phyloP scores from a whole-genome alignment of 2,797 vertebrate species.

The Amphiprion clarkii region DNA sequence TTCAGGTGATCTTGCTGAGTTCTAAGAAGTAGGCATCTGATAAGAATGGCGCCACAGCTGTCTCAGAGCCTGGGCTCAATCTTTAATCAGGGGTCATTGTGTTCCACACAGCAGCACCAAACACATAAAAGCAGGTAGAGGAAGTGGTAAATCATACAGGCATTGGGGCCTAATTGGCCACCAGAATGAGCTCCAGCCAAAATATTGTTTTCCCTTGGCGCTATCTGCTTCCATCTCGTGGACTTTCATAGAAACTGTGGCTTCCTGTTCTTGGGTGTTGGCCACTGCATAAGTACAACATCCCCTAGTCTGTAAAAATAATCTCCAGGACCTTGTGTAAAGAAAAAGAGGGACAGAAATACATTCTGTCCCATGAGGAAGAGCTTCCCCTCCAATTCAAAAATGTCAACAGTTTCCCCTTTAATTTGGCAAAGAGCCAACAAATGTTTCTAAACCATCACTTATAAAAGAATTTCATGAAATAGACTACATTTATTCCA shows the following conservation, averaged over 20 bases:
- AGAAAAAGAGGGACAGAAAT: constrained; percentile 86
- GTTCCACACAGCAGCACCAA: constrained; percentile 75
- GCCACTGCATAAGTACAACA: constrained; percentile 82
- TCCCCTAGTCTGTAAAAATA: constrained; percentile 92
- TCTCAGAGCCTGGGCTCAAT: constrained; percentile 76
- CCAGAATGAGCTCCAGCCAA: constrained; percentile 83
- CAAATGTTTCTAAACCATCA: constrained; percentile 20
- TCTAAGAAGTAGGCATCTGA: constrained; percentile 76
- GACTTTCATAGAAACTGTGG: constrained; percentile 89
- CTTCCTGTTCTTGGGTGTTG: constrained; percentile 95
- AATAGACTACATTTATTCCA: background rate
- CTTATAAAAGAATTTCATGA: background rate
- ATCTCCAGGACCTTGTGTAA: constrained; percentile 87
- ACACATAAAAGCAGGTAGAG: constrained; percentile 83
- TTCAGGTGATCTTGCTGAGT: constrained; percentile 69
- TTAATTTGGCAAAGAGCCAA: constrained; percentile 54
- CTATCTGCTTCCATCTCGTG: constrained; percentile 92
- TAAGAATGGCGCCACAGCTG: constrained; percentile 81
- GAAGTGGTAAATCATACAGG: constrained; percentile 86
- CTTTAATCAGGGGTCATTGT: constrained; percentile 85
- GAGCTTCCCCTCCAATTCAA: constrained; percentile 72
- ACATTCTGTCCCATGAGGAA: constrained; percentile 84
- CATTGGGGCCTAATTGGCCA: constrained; percentile 81
- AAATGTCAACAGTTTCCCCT: constrained; percentile 69
- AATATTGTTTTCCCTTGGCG: constrained; percentile 85